Conservation (phyloP, 2,888 invertebrate genomes). For the Papilio elwesi region DNA sequence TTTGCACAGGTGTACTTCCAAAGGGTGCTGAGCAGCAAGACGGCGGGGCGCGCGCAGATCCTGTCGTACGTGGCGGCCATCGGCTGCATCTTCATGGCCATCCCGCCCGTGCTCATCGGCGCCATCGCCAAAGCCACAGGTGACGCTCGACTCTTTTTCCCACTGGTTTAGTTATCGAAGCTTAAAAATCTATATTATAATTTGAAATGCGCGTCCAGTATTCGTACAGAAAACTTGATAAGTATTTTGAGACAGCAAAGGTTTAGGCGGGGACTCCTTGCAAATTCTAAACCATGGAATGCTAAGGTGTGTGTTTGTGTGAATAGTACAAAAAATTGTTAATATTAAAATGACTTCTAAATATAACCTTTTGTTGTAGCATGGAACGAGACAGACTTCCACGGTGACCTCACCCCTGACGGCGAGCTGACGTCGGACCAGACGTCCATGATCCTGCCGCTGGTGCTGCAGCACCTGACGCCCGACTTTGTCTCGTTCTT, state of each 20-base stretch:
- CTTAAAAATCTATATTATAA: background rate
- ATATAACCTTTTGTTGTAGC: conserved; percentile 80
- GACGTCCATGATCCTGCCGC: conserved; percentile 97
- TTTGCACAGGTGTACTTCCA: conserved; percentile 95
- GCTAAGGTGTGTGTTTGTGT: too few relatives aligned
- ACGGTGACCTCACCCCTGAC: conserved; percentile 84
- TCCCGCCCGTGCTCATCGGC: conserved; percentile 98
- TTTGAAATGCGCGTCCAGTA: too few relatives aligned
- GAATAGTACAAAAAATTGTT: background rate
- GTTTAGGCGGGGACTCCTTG: too few relatives aligned
- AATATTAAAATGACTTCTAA: background rate
- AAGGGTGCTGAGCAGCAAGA: conserved; percentile 97
- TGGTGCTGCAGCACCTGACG: conserved; percentile 98
- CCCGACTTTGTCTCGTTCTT: conserved; percentile 98
- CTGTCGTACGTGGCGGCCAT: conserved; percentile 98
- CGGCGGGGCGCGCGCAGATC: conserved; percentile 95
- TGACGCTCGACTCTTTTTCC: conserved; percentile 58
- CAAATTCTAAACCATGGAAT: too few relatives aligned
- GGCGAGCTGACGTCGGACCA: conserved; percentile 89
- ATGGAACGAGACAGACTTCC: conserved; percentile 97
- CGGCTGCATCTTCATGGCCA: conserved; percentile 98
- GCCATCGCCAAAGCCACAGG: conserved; percentile 98
- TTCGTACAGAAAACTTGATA: too few relatives aligned
- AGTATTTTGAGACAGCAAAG: too few relatives aligned
- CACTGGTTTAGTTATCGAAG: background rate